Conservation (phyloP, 2,113 vertebrate genomes). For the Notarius quadriscutis region DNA sequence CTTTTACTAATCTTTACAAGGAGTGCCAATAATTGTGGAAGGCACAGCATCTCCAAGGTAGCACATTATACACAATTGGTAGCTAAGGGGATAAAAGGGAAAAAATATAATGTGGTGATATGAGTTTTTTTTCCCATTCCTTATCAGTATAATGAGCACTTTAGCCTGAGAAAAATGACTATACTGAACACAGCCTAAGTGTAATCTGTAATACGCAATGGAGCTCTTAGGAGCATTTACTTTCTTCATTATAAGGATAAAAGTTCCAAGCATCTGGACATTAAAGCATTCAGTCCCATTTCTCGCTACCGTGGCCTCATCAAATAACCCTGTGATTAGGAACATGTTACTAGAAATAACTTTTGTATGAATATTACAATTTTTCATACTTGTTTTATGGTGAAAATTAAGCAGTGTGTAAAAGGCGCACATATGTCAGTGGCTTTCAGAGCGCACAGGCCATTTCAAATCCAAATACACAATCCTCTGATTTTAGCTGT, state of each 20-base stretch:
- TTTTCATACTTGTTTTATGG: background rate
- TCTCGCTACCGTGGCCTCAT: background rate
- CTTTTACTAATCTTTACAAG: no score
- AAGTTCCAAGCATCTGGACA: background rate
- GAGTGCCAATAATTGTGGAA: no score
- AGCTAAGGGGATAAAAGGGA: background rate
- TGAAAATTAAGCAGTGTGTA: background rate
- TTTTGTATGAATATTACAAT: background rate
- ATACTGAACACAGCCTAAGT: slow-evolving; percentile 4
- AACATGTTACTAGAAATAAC: background rate
- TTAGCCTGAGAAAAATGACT: background rate
- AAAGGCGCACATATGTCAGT: no score
- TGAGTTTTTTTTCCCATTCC: no score
- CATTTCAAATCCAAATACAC: background rate
- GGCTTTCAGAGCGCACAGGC: background rate
- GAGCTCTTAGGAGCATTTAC: slow-evolving; percentile 28
- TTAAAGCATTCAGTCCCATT: background rate
- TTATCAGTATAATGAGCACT: slow-evolving; percentile 12
- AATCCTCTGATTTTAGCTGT: background rate
- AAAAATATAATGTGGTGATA: no score
- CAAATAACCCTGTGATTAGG: background rate
- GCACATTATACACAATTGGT: background rate
- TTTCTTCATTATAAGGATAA: background rate
- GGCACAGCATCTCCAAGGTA: background rate
- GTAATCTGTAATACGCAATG: background rate